A percentile compares a stretch with the other conserved stretches of the same genome.
Conservation (phyloP, 2,113 vertebrate species). For the Arenaria interpres region DNA sequence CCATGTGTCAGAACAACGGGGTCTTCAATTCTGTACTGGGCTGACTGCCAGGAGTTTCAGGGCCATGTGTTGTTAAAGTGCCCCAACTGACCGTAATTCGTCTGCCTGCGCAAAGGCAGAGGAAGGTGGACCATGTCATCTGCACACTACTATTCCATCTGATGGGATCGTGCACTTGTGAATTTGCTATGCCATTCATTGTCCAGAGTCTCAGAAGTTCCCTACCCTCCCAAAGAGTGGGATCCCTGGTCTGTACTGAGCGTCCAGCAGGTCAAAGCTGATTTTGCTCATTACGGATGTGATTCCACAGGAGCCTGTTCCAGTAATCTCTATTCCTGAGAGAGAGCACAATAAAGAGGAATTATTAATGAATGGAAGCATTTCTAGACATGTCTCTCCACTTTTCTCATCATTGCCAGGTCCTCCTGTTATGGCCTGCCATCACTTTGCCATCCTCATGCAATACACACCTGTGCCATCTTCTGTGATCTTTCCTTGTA, state of each 20-base stretch:
- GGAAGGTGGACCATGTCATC: neutral
- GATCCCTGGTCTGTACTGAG: slow-evolving; percentile 70
- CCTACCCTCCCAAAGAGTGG: slow-evolving; percentile 73
- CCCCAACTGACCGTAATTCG: neutral
- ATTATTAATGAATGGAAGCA: neutral
- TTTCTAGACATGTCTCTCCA: neutral
- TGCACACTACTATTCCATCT: neutral
- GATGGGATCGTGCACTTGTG: neutral
- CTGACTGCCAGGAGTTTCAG: neutral
- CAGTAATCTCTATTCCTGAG: slow-evolving; percentile 64
- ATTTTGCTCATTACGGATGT: slow-evolving; percentile 63
- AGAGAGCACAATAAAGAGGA: neutral
- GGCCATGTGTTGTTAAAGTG: neutral
- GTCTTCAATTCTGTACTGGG: neutral
- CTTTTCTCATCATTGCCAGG: neutral
- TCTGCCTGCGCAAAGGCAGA: neutral
- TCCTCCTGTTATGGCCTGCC: neutral
- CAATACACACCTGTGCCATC: slow-evolving; percentile 74
- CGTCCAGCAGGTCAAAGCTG: slow-evolving; percentile 70
- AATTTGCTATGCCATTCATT: neutral
- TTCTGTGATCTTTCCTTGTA: slow-evolving; percentile 71
- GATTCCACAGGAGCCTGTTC: slow-evolving; percentile 50
- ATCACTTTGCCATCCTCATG: neutral
- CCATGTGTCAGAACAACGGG: neutral
- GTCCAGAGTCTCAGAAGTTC: neutral